These are phyloP conservation scores for Diplazon laetatorius DNA, from an alignment of 2,888 invertebrate species.

Conservation along the genomic window DNA sequence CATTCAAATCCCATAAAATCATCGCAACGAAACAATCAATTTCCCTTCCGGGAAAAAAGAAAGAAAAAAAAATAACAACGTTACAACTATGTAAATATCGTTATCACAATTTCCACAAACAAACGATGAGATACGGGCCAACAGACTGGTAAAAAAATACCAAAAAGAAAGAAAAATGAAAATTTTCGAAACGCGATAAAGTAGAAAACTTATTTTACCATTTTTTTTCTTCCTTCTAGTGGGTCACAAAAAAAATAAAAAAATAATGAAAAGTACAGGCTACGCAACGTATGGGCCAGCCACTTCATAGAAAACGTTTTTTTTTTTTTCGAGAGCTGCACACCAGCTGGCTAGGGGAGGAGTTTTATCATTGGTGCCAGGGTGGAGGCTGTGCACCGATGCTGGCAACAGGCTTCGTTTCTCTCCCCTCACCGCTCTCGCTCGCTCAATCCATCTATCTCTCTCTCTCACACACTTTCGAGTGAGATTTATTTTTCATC, in stretches of 20 bases:
- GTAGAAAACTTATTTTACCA: conserved; percentile 14
- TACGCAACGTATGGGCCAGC: too few relatives aligned
- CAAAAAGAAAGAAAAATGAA: too few relatives aligned
- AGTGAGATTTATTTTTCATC: too few relatives aligned
- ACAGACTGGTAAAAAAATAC: conserved; percentile 11
- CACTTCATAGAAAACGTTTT: conserved; percentile 53
- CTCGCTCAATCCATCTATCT: too few relatives aligned
- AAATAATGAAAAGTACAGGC: conserved; percentile 22
- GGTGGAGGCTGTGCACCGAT: conserved; percentile 69
- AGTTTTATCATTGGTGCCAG: conserved; percentile 71
- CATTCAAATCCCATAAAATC: too few relatives aligned
- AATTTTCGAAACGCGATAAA: too few relatives aligned
- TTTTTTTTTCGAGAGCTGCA: conserved; percentile 48
- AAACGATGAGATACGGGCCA: not conserved
- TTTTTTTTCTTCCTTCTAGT: conserved; percentile 1
- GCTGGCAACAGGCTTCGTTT: conserved; percentile 32
- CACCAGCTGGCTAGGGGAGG: conserved; percentile 67
- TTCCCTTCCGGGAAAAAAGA: too few relatives aligned
- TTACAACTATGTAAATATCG: conserved; percentile 12
- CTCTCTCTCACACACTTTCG: too few relatives aligned
- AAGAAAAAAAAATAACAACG: not conserved
- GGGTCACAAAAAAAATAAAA: conserved; percentile 41
- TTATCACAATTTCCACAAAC: conserved; percentile 5
- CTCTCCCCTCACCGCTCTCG: conserved; percentile 39
- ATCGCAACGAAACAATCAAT: too few relatives aligned